Evolutionary conservation across 2,113 vertebrate genomes (phyloP), one percentile per base, ranked within the genome.

Genomic region (Cichladusa arquata): DNA sequence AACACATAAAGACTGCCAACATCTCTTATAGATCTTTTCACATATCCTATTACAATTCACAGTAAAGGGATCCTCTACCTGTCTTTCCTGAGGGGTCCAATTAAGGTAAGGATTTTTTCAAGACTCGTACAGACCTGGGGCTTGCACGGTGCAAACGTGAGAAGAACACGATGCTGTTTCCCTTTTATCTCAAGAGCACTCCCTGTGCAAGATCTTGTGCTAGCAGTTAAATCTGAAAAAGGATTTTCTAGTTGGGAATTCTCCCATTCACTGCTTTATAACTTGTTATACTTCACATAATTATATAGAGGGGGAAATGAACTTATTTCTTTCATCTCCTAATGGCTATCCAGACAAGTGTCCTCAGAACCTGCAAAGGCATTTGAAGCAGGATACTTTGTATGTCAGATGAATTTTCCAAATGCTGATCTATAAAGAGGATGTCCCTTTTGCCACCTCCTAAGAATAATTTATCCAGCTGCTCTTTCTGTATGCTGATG

Each of bases 11-110:
- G 85, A 72, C 95, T 95, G 85, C 88, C 95, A 96, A 93, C 62
- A 65, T 65, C 50, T 94, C 90, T 96, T 93, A 93, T 8, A 96
- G 90, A 90, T 96, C 88, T 94, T 82, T 91, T 82, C 88, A 85
- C 74, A 85, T 58, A 82, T 94, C 70, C 93, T 90, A 91, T 96
- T 95, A 79, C 88, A 79, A 87, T 93, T 96, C 92, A 92, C 70
- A 82, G 88, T 82, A 82, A 95, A 80, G 85, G 70, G 81, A 93
- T 95, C 88, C 62, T 95, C 81, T 92, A 95, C 93, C 90, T 96
- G 90, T 91, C 81, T 95, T 96, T 93, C 92, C 95, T 93, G 93
- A 94, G 95, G 93, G 92, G 90, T 92, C 79, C 92, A 95, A 95
- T 96, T 96, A 96, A 90, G 28, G 57, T 85, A 69, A 93, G 93